phyloP scores from a whole-genome alignment of 2,113 vertebrate genomes.

The Telmatochromis brachygnathus region DNA sequence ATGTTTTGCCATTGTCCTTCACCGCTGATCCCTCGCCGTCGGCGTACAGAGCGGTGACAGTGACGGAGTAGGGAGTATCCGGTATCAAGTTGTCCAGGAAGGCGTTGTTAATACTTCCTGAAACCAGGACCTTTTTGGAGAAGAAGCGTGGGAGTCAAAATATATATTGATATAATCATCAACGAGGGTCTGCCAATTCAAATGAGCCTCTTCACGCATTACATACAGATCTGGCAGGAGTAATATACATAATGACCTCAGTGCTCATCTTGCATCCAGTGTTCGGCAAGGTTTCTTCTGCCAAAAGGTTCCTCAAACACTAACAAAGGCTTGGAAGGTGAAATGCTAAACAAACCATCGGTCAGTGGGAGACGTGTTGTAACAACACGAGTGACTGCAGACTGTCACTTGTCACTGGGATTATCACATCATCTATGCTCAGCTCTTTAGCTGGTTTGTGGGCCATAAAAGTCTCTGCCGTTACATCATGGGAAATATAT shows the following conservation, averaged over 20 bases:
- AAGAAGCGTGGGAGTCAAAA: not conserved
- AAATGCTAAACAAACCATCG: conserved; percentile 12
- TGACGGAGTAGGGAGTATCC: conserved; percentile 84
- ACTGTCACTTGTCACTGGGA: not conserved
- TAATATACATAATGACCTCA: conserved; percentile 63
- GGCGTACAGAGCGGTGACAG: conserved; percentile 80
- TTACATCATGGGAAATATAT: conserved; percentile 4
- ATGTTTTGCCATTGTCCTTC: conserved; percentile 78
- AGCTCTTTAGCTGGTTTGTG: not conserved
- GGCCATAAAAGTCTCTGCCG: not conserved
- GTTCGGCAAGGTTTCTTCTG: conserved; percentile 12
- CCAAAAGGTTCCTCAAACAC: conserved; percentile 33
- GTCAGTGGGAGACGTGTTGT: not conserved
- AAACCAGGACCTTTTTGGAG: conserved; percentile 78
- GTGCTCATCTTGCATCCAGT: conserved; percentile 24
- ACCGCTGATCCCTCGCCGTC: conserved; percentile 82
- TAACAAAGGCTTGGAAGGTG: conserved; percentile 42
- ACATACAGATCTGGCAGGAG: conserved; percentile 28
- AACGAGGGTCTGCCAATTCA: not conserved
- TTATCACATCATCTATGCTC: not conserved
- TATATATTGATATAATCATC: not conserved
- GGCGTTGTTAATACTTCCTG: conserved; percentile 77
- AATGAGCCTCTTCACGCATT: not conserved
- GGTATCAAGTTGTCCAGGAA: conserved; percentile 84
- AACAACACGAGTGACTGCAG: not conserved